phyloP scores from a whole-genome alignment of 2,888 invertebrate species.

The Lasioglossum malachurum region DNA sequence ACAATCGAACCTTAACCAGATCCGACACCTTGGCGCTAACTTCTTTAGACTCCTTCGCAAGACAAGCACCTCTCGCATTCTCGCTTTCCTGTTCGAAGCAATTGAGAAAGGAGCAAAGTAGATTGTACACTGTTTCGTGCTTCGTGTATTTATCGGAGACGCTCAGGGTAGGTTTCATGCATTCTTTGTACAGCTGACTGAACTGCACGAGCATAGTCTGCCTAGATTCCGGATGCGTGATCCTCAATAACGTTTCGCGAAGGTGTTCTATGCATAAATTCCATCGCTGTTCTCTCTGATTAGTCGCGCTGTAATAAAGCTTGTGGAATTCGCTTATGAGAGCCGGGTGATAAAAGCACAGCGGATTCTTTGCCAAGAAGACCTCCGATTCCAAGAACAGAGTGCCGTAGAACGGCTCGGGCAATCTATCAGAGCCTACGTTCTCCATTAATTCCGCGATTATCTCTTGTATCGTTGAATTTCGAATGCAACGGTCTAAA shows the following conservation, averaged over 20 bases:
- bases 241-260: slow-evolving; percentile 61
- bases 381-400: slow-evolving; percentile 73
- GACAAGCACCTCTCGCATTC: slow-evolving; percentile 43
- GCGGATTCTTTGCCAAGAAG: slow-evolving; percentile 72
- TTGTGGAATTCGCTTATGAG: slow-evolving; percentile 63
- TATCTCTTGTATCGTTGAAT: slow-evolving; percentile 64
- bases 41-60: not conserved
- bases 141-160: slow-evolving; percentile 37
- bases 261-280: slow-evolving; percentile 72
- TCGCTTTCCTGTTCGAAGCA: slow-evolving; percentile 73
- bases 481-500: slow-evolving; percentile 61
- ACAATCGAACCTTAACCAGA: not conserved
- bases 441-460: slow-evolving; percentile 66
- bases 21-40: not conserved
- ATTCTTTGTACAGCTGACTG: slow-evolving; percentile 56
- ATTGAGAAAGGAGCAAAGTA: slow-evolving; percentile 71
- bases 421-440: slow-evolving; percentile 3
- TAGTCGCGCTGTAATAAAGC: slow-evolving; percentile 55
- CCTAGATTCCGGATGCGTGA: slow-evolving; percentile 52
- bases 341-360: slow-evolving; percentile 65
- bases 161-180: slow-evolving; percentile 51
- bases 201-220: slow-evolving; percentile 56
- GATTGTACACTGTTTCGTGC: slow-evolving; percentile 62
- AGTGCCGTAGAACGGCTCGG: slow-evolving; percentile 59
- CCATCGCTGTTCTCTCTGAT: slow-evolving; percentile 60